Evolutionary conservation across 2,888 invertebrate genomes (phyloP), one percentile per base, ranked within the genome.

Genomic region (Oxyteleia sp.): DNA sequence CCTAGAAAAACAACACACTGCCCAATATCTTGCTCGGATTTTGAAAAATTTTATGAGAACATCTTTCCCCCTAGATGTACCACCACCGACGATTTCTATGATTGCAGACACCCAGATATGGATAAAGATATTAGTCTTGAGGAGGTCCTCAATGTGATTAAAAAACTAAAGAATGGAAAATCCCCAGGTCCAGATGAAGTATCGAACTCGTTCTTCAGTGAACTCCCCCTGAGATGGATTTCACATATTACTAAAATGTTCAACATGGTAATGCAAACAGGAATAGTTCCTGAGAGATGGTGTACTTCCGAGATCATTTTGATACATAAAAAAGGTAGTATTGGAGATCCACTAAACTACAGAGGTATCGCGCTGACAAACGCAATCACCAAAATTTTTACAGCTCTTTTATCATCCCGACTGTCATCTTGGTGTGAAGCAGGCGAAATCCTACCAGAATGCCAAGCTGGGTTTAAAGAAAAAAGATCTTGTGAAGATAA

Each of bases 391-490:
- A 88, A 88, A 66, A 15, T 88, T 3, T 85, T 81, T 23, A 87
- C 87, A 2, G 35, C 47, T 11, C 47, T 87, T 0, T n/a, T 87
- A 1, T n/a, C 53, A 4, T 4, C 3, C 2, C 23, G 23, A 5
- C 2, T 23, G 10, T 11, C 35, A 3, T 35, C 10, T 5, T 88
- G 87, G 88, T 43, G 76, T 38, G 85, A 88, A 38, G 15, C 18
- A 0, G 45, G 81, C 2, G 32, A 84, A 0, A 86, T 84, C 7
- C 51, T 88, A 10, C 86, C 86, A 0, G 88, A 89, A 49, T 75
- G 79, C 15, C 90, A 88, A 81, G 76, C 85, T 0, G 88, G 87
- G 0, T 89, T 88, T 45, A 69, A 85, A 51, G 55, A 16, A 8
- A 55, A 72, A 0, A 51, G 84, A 41, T 74, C 84, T 1, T 87